Percentiles rank a stretch among this genome's conserved stretches.
Conservation (phyloP, 2,888 invertebrate genomes). For the Sinopyrophorus schimmeli region DNA sequence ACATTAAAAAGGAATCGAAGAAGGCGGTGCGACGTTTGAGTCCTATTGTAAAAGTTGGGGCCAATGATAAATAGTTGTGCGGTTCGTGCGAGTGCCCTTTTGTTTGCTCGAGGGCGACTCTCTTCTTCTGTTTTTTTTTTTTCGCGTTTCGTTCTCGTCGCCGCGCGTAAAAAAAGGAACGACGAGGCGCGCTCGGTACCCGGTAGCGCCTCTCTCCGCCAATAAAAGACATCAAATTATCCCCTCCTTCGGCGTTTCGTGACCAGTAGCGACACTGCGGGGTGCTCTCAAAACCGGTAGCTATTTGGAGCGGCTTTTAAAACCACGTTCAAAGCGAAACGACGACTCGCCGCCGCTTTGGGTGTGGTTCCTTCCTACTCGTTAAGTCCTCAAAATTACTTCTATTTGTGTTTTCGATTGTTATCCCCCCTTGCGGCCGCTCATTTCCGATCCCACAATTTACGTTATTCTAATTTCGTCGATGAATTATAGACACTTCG, state of each 20-base stretch:
- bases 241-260: slow-evolving; percentile 33
- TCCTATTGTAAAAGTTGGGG: slow-evolving; percentile 21
- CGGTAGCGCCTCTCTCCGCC: slow-evolving; percentile 30
- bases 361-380: slow-evolving; percentile 22
- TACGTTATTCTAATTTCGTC: no score
- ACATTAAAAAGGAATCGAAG: slow-evolving; percentile 26
- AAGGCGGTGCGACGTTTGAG: slow-evolving; percentile 23
- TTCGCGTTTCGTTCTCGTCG: no score
- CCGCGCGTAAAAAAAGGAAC: neutral
- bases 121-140: neutral
- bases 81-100: slow-evolving; percentile 4
- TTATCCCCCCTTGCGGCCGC: no score
- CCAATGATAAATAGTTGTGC: slow-evolving; percentile 24
- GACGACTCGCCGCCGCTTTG: slow-evolving; percentile 14
- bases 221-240: slow-evolving; percentile 36
- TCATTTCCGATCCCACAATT: no score
- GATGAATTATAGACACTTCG: no score
- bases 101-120: no score
- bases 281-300: slow-evolving; percentile 41
- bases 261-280: slow-evolving; percentile 40
- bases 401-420: no score
- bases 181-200: slow-evolving; percentile 6
- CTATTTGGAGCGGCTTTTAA: slow-evolving; percentile 38
- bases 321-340: slow-evolving; percentile 27
- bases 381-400: slow-evolving; percentile 13